Evolutionary conservation across 2,888 invertebrate genomes (phyloP).

Genomic region (Tinea semifulvella): DNA sequence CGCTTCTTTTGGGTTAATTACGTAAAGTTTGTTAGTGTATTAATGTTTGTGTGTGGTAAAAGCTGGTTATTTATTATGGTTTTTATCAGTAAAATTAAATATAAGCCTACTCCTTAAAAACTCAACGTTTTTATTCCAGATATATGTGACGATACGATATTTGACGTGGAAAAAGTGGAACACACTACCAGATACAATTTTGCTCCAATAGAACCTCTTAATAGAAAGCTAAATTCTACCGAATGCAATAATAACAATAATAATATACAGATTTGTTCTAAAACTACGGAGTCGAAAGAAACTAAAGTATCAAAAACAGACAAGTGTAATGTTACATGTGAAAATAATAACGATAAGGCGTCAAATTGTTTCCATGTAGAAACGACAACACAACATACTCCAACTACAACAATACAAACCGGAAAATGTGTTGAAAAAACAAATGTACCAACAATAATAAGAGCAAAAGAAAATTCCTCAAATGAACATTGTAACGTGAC

Average conservation of each 20-base stretch:
- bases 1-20: too few species aligned
- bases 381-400: background rate
- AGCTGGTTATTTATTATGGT: too few species aligned
- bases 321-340: too few species aligned
- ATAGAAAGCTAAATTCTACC: background rate
- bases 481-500: background rate
- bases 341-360: too few species aligned
- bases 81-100: too few species aligned
- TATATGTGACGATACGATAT: background rate
- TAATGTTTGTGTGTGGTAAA: too few species aligned
- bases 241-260: background rate
- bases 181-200: background rate
- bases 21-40: too few species aligned
- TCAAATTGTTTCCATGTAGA: too few species aligned
- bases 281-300: too few species aligned
- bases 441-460: background rate
- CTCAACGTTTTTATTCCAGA: slow-evolving; percentile 5
- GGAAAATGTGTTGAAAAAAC: background rate
- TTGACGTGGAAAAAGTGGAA: background rate
- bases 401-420: background rate
- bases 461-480: background rate
- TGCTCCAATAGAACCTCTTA: background rate
- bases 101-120: too few species aligned
- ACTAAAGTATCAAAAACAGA: too few species aligned
- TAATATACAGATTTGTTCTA: too few species aligned